phyloP scores from a whole-genome alignment of 1,140 invertebrate species.

The Brachionus sp. region DNA sequence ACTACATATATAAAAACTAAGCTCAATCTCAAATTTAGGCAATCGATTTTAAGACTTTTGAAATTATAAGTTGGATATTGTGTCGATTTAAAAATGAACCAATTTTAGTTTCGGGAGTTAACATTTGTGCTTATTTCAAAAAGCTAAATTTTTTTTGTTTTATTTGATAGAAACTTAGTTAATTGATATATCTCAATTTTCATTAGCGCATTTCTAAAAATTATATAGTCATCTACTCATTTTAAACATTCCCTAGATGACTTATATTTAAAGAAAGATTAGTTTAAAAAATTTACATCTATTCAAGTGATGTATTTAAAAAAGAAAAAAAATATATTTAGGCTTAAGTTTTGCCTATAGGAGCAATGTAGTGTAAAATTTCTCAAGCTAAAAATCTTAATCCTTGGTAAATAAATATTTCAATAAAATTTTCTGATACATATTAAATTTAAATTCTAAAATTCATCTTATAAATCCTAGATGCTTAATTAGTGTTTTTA shows the following conservation, averaged over 20 bases:
- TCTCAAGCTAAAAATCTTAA: too few relatives aligned
- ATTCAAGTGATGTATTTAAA: neutral
- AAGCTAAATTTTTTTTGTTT: neutral
- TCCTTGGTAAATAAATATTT: too few relatives aligned
- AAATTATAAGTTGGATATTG: neutral
- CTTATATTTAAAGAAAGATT: neutral
- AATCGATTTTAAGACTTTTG: neutral
- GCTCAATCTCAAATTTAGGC: neutral
- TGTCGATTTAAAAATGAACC: neutral
- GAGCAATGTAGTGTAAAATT: too few relatives aligned
- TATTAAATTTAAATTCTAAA: too few relatives aligned
- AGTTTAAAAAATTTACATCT: neutral
- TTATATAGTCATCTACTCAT: neutral
- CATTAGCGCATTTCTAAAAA: neutral
- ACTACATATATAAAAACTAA: neutral
- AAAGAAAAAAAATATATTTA: too few relatives aligned
- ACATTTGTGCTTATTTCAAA: neutral
- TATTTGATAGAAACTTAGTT: neutral
- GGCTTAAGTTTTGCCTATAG: too few relatives aligned
- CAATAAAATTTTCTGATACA: too few relatives aligned
- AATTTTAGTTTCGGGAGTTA: neutral
- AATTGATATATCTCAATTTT: neutral
- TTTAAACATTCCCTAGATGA: neutral
- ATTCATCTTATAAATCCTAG: too few relatives aligned
- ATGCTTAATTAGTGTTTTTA: too few relatives aligned